Percentiles rank a stretch among this genome's conserved stretches.
Conservation (phyloP, 2,113 vertebrate species). For the Aepyceros melampus region DNA sequence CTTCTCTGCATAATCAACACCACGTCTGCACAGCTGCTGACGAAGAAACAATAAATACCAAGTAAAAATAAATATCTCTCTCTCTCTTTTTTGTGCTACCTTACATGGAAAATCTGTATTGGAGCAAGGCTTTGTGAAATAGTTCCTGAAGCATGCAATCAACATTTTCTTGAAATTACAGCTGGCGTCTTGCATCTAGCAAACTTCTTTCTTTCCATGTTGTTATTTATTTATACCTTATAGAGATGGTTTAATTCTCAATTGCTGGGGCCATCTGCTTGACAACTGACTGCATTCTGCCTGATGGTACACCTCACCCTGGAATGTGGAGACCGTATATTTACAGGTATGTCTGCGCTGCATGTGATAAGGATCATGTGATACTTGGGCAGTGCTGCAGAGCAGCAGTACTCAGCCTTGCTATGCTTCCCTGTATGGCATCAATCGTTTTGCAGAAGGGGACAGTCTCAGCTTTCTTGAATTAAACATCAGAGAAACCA, state of each 20-base stretch:
- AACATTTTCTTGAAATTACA: conserved; percentile 70
- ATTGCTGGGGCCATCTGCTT: background rate
- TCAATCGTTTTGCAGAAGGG: background rate
- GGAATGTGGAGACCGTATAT: background rate
- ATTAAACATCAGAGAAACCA: background rate
- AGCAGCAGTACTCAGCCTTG: background rate
- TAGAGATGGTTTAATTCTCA: background rate
- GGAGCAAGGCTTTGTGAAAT: conserved; percentile 51
- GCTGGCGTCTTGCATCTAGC: conserved; percentile 42
- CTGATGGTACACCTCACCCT: rapidly evolving
- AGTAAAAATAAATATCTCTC: conserved; percentile 57
- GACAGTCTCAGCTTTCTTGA: background rate
- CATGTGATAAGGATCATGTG: background rate
- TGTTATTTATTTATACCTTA: conserved; percentile 50
- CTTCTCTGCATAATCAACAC: conserved; percentile 73
- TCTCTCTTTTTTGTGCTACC: conserved; percentile 55
- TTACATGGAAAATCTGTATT: conserved; percentile 62
- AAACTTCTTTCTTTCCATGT: background rate
- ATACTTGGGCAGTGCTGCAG: background rate
- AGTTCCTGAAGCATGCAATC: conserved; percentile 56
- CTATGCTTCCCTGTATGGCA: background rate
- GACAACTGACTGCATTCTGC: background rate
- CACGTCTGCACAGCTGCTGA: conserved; percentile 65
- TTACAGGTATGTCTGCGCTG: too few species aligned
- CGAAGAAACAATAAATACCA: conserved; percentile 61